phyloP scores from a whole-genome alignment of 1,140 invertebrate genomes.

The Chironomus tepperi region DNA sequence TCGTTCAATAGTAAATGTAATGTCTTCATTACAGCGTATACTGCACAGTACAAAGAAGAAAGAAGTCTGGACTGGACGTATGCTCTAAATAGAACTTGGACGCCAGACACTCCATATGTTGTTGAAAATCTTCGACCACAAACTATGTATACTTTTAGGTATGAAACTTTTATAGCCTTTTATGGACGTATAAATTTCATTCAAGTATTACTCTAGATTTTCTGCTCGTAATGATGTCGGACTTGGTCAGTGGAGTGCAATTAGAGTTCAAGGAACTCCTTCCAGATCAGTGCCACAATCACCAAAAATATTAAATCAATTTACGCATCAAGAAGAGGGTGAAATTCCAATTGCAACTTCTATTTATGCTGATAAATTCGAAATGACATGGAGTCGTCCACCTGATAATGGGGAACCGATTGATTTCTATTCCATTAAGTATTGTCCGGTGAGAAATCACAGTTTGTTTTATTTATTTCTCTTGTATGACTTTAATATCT shows the following conservation, averaged over 20 bases:
- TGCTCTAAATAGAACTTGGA: constrained; percentile 64
- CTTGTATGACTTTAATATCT: constrained; percentile 25
- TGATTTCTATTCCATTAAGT: constrained; percentile 69
- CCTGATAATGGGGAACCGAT: constrained; percentile 83
- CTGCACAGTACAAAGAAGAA: constrained; percentile 64
- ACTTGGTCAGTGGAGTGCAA: constrained; percentile 57
- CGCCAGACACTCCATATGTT: constrained; percentile 61
- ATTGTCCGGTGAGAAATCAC: constrained; percentile 60
- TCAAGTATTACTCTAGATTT: too few species aligned
- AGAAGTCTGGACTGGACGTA: constrained; percentile 55
- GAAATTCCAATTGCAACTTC: constrained; percentile 38
- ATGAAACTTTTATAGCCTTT: too few species aligned
- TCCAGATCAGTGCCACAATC: constrained; percentile 42
- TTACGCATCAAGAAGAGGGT: constrained; percentile 30
- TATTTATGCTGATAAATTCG: constrained; percentile 62
- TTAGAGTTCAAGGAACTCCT: constrained; percentile 47
- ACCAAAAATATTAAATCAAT: constrained; percentile 37
- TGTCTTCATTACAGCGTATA: constrained; percentile 49
- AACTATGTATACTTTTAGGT: constrained; percentile 66
- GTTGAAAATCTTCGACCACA: constrained; percentile 71
- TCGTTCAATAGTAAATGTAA: too few species aligned
- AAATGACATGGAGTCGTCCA: constrained; percentile 72
- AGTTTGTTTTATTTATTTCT: constrained; percentile 27
- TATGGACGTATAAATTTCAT: too few species aligned
- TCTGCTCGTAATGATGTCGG: constrained; percentile 78